Percentiles rank a stretch among this genome's conserved stretches.
Evolutionary conservation across 2,113 vertebrate genomes (phyloP).

Genomic region (Glaucidium brasilianum): DNA sequence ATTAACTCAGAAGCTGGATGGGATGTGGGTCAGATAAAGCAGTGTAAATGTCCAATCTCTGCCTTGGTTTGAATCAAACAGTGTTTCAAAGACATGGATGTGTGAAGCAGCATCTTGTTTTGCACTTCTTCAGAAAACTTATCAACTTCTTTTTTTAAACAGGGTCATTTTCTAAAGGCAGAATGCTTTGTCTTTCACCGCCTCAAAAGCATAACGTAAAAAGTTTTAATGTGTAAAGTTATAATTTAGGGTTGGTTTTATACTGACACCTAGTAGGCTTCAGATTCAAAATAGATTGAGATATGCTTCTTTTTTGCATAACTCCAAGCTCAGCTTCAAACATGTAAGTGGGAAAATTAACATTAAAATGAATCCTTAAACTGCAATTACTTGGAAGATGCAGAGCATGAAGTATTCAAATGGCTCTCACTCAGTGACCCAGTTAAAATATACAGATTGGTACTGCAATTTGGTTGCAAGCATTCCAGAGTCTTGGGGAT

Average conservation of each 20-base stretch:
- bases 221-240: not conserved
- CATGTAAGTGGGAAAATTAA: not conserved
- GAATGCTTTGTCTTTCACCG: not conserved
- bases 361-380: slow-evolving; percentile 40
- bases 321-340: slow-evolving; percentile 18
- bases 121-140: not conserved
- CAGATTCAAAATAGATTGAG: not conserved
- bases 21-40: not conserved
- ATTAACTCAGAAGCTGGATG: not conserved
- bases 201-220: not conserved
- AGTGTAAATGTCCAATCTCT: not conserved
- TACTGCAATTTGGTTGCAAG: not conserved
- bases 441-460: not conserved
- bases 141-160: not conserved
- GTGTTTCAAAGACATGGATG: not conserved
- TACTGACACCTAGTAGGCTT: not conserved
- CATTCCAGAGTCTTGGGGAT: not conserved
- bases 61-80: not conserved
- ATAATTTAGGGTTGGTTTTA: not conserved
- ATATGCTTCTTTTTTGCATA: not conserved
- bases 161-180: not conserved
- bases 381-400: slow-evolving; percentile 27
- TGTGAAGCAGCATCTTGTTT: not conserved
- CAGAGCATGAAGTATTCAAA: slow-evolving; percentile 34
- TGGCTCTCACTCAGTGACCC: not conserved